A percentile compares a stretch with the other conserved stretches of the same genome.
Conservation (phyloP, 2,888 invertebrate genomes). For the Lepidocyrtoides sp. region DNA sequence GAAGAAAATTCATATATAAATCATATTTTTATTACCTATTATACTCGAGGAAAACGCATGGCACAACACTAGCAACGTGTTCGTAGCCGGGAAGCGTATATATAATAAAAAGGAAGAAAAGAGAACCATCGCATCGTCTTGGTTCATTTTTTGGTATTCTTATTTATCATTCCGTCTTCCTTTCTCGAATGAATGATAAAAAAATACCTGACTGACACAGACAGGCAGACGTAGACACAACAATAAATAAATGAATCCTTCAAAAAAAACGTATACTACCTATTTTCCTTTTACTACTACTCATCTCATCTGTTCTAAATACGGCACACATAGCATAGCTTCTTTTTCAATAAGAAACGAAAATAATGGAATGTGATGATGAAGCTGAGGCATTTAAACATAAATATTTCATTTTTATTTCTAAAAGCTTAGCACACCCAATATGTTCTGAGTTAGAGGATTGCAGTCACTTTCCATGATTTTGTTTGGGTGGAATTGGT, state of each 20-base stretch:
- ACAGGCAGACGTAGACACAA: constrained; percentile 31
- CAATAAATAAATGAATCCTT: constrained; percentile 38
- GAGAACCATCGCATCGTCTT: not conserved
- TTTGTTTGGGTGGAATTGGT: not conserved
- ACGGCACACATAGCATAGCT: not conserved
- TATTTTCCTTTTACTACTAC: not conserved
- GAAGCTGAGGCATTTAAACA: not conserved
- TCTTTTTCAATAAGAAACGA: not conserved
- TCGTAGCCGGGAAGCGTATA: too few relatives aligned
- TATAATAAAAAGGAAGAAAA: not conserved
- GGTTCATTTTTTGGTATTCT: not conserved
- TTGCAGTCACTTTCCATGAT: not conserved
- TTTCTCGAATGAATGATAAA: constrained; percentile 1
- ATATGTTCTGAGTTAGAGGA: too few relatives aligned
- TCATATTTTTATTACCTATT: constrained; percentile 8
- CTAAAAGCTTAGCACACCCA: not conserved
- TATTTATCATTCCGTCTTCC: constrained; percentile 2
- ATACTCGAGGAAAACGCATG: not conserved
- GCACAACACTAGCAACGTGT: too few relatives aligned
- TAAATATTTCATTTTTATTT: constrained; percentile 30
- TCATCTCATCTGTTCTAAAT: not conserved
- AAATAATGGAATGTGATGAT: not conserved
- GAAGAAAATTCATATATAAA: not conserved
- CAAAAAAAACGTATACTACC: not conserved
- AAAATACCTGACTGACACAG: constrained; percentile 6